Evolutionary conservation across 2,113 vertebrate genomes (phyloP), one percentile per base, ranked within the genome.

Genomic region (Willisornis vidua): DNA sequence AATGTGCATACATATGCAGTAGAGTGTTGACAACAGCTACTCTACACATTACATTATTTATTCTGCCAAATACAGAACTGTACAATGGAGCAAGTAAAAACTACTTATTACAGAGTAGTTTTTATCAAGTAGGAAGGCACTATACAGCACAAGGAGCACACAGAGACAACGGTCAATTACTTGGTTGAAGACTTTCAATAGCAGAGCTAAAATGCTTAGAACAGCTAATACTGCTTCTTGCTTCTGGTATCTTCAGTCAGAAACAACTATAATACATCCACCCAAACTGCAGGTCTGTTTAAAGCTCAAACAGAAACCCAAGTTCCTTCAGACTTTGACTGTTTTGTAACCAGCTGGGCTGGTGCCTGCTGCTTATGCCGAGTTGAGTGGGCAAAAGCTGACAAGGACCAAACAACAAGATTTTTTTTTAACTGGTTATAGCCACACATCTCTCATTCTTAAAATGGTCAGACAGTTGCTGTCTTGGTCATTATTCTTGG

Each of bases 121-220:
- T 94, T 93, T 87, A 68, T 77, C 37, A 70, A 29, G 49, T 63
- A 67, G 83, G 54, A 95, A 93, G 63, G 85, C 89, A 89, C 78
- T 61, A 41, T 3, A 67, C 59, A 90, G 35, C 91, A 95, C 82
- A 82, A 86, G 67, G 33, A 83, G 73, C 65, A 89, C 57, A 93
- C 19, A 57, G 41, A 87, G 49, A 76, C 70, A 91, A 93, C 39
- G 89, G 70, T 0, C 0, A 87, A 84, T 66, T 15, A 59, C 55
- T 67, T 49, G n/a, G 37, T 16, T 61, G 75, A 79, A 87, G 73
- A 65, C 68, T 82, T 72, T 57, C 51, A 85, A 19, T 3, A 87
- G 33, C 46, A 80, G 25, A 90, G 31, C 52, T 88, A 75, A 91
- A 93, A 86, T 16, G 24, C 57, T 94, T 85, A 31, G 28, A 67